Conservation (phyloP, 2,797 vertebrate species). For the Carcharodon carcharias region DNA sequence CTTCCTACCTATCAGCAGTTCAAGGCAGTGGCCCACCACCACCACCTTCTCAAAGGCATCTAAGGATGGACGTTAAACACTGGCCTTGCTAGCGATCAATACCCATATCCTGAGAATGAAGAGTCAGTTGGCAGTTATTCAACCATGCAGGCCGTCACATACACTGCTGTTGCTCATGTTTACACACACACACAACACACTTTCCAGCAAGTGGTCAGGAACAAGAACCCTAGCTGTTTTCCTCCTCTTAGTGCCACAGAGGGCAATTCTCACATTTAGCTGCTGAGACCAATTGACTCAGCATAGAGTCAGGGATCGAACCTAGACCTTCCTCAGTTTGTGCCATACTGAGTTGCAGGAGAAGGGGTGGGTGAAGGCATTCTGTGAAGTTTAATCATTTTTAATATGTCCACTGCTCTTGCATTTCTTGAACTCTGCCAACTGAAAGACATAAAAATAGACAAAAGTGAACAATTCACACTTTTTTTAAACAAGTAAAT, state of each 20-base stretch:
- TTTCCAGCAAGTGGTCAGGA: neutral
- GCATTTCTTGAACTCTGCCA: neutral
- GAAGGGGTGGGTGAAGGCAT: neutral
- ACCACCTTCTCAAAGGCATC: neutral
- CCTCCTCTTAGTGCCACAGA: neutral
- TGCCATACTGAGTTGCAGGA: neutral
- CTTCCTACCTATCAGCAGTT: neutral
- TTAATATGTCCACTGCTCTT: neutral
- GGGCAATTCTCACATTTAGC: neutral
- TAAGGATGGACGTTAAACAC: neutral
- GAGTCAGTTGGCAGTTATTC: neutral
- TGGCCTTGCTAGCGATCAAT: neutral
- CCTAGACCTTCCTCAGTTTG: neutral
- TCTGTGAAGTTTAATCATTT: neutral
- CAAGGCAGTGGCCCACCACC: neutral
- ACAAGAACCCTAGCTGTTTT: neutral
- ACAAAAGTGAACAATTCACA: neutral
- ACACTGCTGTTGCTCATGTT: neutral
- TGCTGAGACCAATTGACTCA: neutral
- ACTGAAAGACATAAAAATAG: neutral
- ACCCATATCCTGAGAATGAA: neutral
- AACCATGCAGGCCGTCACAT: neutral
- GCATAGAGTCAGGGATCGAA: neutral
- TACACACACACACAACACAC: neutral
- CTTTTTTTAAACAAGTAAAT: neutral